Percentiles rank a stretch among this genome's conserved stretches.
Evolutionary conservation across 2,797 vertebrate genomes (phyloP).

Genomic region (Sebastes variabilis): DNA sequence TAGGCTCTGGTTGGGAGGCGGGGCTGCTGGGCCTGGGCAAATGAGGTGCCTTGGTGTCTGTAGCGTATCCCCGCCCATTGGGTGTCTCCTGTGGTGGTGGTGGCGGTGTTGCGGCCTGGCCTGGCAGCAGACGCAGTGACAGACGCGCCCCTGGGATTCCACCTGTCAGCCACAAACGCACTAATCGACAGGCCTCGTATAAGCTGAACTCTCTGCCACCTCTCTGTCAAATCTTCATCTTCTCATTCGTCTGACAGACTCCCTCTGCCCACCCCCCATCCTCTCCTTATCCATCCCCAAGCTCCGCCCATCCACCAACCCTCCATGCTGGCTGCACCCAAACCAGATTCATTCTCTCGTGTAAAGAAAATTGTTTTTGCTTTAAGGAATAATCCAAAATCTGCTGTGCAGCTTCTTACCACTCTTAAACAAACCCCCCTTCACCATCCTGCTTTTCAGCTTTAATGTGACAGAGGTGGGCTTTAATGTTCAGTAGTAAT

Average conservation of each 20-base stretch:
- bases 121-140: conserved; percentile 89
- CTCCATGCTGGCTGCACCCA: conserved; percentile 8
- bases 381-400: conserved; percentile 37
- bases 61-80: conserved; percentile 36
- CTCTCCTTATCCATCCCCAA: conserved; percentile 37
- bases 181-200: conserved; percentile 90
- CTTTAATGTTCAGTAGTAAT: conserved; percentile 72
- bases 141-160: conserved; percentile 93
- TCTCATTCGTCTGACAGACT: conserved; percentile 85
- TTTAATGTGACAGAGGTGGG: conserved; percentile 69
- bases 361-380: not conserved
- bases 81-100: conserved; percentile 70
- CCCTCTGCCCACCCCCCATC: conserved; percentile 39
- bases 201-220: conserved; percentile 89
- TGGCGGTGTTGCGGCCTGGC: conserved; percentile 67
- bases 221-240: conserved; percentile 91
- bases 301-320: conserved; percentile 52
- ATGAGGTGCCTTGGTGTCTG: conserved; percentile 34
- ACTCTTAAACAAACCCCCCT: conserved; percentile 10
- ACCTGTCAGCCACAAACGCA: conserved; percentile 89
- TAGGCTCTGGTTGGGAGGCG: conserved; percentile 48
- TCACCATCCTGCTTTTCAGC: conserved; percentile 41
- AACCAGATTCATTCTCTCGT: not conserved
- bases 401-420: conserved; percentile 3
- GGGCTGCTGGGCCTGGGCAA: conserved; percentile 32